A percentile compares a stretch with the other conserved stretches of the same genome.
phyloP scores from a whole-genome alignment of 2,888 invertebrate genomes.

The Tryphoninae sp. region DNA sequence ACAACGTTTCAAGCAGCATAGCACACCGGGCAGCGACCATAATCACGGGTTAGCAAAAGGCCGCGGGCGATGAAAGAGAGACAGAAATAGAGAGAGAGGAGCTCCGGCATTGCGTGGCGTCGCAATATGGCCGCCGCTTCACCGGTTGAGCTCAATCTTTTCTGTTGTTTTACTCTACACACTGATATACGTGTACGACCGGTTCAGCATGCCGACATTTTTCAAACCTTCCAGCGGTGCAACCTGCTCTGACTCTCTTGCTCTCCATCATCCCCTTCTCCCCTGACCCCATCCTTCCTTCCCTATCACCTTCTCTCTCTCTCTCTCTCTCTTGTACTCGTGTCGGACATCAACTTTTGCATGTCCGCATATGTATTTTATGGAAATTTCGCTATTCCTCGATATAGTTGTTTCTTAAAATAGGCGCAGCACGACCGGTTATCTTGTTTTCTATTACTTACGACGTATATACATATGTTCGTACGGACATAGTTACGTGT shows the following conservation, averaged over 20 bases:
- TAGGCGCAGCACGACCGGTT: conserved; percentile 52
- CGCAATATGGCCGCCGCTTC: conserved; percentile 77
- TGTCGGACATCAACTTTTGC: conserved; percentile 9
- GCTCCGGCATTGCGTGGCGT: conserved; percentile 72
- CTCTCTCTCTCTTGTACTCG: conserved; percentile 35
- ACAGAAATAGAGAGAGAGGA: background rate
- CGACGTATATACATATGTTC: conserved; percentile 5
- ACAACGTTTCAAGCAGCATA: conserved; percentile 33
- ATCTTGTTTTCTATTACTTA: conserved; percentile 54
- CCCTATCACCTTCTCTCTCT: conserved; percentile 47
- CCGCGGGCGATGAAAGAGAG: conserved; percentile 63
- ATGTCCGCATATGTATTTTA: conserved; percentile 28
- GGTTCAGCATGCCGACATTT: conserved; percentile 64
- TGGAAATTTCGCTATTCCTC: conserved; percentile 49
- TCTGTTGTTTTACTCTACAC: conserved; percentile 39
- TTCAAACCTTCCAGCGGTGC: conserved; percentile 62
- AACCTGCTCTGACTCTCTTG: conserved; percentile 61
- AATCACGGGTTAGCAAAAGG: conserved; percentile 77
- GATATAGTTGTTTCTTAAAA: conserved; percentile 32
- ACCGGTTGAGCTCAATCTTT: conserved; percentile 59
- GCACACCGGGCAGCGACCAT: conserved; percentile 73
- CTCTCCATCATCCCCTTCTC: conserved; percentile 34
- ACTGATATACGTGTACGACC: conserved; percentile 5
- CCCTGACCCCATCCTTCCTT: conserved; percentile 37
- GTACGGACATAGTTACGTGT: background rate